These are phyloP conservation scores for Campoletis raptor DNA, from an alignment of 2,888 invertebrate genomes.

Conservation along the genomic window DNA sequence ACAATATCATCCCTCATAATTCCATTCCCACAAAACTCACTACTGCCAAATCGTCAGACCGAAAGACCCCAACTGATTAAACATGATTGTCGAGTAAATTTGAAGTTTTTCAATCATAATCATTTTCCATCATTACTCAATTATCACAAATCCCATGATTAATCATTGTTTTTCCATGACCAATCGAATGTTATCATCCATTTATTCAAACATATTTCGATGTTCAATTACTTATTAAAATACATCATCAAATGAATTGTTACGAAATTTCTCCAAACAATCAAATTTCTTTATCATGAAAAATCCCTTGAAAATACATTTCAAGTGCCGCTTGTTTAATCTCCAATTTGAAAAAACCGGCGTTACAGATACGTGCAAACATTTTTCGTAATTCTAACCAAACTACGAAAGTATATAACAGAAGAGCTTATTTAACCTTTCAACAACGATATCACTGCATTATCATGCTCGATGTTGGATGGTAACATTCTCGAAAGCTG, in stretches of 20 bases:
- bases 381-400: neutral
- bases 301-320: no score
- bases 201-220: neutral
- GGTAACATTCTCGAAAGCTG: constrained; percentile 43
- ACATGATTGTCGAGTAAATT: neutral
- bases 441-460: constrained; percentile 62
- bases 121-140: neutral
- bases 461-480: constrained; percentile 56
- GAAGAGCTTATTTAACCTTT: constrained; percentile 43
- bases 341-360: neutral
- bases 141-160: neutral
- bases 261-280: neutral
- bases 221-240: neutral
- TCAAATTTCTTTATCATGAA: no score
- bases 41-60: neutral
- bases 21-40: neutral
- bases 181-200: neutral
- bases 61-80: neutral
- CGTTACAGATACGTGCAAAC: neutral
- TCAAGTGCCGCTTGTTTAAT: neutral
- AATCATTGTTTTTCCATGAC: neutral
- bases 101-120: neutral
- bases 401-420: neutral
- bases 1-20: constrained; percentile 13
- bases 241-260: neutral